Conservation (phyloP, 2,888 invertebrate species). For the Athalia cordata region DNA sequence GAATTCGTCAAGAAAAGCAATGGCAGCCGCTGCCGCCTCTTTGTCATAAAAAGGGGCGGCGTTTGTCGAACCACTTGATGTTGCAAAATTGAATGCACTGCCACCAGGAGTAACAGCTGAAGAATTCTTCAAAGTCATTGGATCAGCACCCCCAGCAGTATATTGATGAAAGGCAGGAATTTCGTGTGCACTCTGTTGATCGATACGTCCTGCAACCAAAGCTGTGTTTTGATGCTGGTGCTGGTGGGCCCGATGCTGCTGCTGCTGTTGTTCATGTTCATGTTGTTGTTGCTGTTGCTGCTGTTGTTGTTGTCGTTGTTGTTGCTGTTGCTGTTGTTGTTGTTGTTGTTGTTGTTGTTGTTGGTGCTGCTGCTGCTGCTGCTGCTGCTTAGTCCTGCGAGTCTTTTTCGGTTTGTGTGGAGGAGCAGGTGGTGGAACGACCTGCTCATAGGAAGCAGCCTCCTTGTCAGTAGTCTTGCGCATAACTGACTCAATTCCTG, state of each 20-base stretch:
- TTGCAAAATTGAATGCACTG: constrained; percentile 90
- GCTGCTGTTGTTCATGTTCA: too few relatives aligned
- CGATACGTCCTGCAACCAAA: constrained; percentile 50
- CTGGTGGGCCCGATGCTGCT: too few relatives aligned
- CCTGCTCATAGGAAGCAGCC: constrained; percentile 53
- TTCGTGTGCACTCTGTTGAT: constrained; percentile 55
- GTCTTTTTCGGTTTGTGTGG: constrained; percentile 59
- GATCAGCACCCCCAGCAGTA: constrained; percentile 59
- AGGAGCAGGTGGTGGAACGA: constrained; percentile 49
- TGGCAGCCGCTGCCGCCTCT: constrained; percentile 69
- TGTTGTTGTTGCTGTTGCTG: constrained; percentile 64
- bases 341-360: constrained; percentile 58
- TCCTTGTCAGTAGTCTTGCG: constrained; percentile 63
- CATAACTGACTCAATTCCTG: constrained; percentile 68
- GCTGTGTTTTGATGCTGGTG: constrained; percentile 57
- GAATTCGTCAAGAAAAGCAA: constrained; percentile 69
- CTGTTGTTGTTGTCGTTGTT: constrained; percentile 65
- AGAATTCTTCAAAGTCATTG: constrained; percentile 80
- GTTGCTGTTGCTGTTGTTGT: constrained; percentile 62
- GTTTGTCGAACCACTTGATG: constrained; percentile 72
- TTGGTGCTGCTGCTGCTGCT: constrained; percentile 68
- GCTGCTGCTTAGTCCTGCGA: constrained; percentile 57
- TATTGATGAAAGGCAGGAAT: constrained; percentile 67
- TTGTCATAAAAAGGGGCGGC: constrained; percentile 69
- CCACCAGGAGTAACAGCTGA: constrained; percentile 82